phyloP scores from a whole-genome alignment of 2,113 vertebrate species.

The Anser cygnoides region DNA sequence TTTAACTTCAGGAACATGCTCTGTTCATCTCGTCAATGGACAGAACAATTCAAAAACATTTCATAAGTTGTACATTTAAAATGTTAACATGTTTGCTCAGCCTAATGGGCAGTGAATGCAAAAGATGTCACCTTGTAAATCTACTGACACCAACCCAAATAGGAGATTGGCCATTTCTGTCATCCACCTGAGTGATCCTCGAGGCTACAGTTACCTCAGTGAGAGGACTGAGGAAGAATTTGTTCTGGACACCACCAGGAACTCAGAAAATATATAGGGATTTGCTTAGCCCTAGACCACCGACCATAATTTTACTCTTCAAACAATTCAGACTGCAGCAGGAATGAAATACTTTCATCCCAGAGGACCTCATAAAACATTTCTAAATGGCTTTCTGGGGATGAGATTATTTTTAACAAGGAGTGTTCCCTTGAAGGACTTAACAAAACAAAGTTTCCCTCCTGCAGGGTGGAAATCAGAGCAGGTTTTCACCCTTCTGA shows the following conservation, averaged over 20 bases:
- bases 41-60: not conserved
- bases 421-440: slow-evolving; percentile 23
- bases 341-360: not conserved
- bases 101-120: not conserved
- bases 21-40: not conserved
- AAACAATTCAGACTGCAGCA: slow-evolving; percentile 11
- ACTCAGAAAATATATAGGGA: not conserved
- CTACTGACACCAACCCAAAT: not conserved
- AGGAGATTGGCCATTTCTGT: not conserved
- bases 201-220: not conserved
- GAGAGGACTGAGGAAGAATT: not conserved
- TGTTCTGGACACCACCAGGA: not conserved
- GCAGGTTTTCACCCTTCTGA: slow-evolving; percentile 33
- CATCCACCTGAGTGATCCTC: not conserved
- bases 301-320: slow-evolving; percentile 14
- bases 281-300: not conserved
- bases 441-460: slow-evolving; percentile 66
- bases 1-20: not conserved
- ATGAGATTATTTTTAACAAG: slow-evolving; percentile 55
- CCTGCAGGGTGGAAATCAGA: slow-evolving; percentile 16
- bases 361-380: slow-evolving; percentile 18
- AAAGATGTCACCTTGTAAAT: not conserved
- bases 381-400: slow-evolving; percentile 41
- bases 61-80: not conserved
- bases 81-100: not conserved